These are phyloP conservation scores for Matsumurasca onukii DNA, from an alignment of 1,140 invertebrate genomes.

Conservation along the genomic window DNA sequence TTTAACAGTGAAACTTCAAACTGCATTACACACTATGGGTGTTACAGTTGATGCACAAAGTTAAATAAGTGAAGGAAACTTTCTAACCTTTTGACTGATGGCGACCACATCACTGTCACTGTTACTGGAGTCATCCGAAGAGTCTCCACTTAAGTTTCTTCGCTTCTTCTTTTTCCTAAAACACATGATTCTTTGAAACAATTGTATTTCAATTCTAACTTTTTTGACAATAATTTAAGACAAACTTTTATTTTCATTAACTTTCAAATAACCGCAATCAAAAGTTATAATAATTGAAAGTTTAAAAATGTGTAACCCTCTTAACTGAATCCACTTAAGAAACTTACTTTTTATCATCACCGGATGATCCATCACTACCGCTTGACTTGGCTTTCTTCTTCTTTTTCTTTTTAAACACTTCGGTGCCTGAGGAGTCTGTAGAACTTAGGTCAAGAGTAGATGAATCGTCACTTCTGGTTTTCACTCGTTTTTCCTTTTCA, in stretches of 20 bases:
- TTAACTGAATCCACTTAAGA: too few relatives aligned
- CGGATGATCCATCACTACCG: conserved; percentile 11
- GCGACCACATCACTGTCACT: conserved; percentile 10
- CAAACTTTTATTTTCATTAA: too few relatives aligned
- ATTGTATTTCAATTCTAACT: too few relatives aligned
- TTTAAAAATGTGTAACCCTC: too few relatives aligned
- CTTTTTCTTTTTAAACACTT: conserved; percentile 15
- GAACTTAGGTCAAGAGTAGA: conserved; percentile 13
- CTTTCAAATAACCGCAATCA: too few relatives aligned
- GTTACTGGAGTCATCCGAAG: conserved; percentile 21
- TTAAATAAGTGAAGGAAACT: too few relatives aligned
- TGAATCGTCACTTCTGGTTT: not conserved
- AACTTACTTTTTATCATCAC: conserved; percentile 20
- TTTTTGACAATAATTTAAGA: too few relatives aligned
- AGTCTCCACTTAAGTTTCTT: conserved; percentile 23
- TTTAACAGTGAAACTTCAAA: too few relatives aligned
- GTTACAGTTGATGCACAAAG: too few relatives aligned
- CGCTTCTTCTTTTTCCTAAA: conserved; percentile 19
- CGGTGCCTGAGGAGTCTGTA: not conserved
- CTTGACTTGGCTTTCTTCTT: conserved; percentile 3
- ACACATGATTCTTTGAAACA: not conserved
- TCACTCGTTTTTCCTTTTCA: not conserved
- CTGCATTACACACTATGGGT: too few relatives aligned
- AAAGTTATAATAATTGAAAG: too few relatives aligned
- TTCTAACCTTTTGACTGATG: conserved; percentile 6